A percentile compares a stretch with the other conserved stretches of the same genome.
Evolutionary conservation across 1,140 invertebrate genomes (phyloP).

Genomic region (Plodia interpunctella): DNA sequence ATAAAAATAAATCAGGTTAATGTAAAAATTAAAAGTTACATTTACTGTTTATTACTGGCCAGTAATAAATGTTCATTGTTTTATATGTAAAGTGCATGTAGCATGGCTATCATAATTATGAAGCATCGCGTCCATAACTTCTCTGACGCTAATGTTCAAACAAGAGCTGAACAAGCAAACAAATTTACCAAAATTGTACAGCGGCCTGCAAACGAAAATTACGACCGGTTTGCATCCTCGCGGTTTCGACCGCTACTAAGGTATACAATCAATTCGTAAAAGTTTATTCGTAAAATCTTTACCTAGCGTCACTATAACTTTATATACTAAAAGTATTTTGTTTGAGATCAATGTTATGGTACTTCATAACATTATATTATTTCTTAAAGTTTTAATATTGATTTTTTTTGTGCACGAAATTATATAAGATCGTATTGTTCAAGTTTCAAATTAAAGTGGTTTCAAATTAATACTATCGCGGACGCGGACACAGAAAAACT

Average conservation of each 20-base stretch:
- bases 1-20: conserved; percentile 6
- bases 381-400: too few relatives aligned
- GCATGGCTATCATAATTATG: conserved; percentile 28
- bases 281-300: too few relatives aligned
- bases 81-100: conserved; percentile 10
- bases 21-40: conserved; percentile 6
- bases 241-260: conserved; percentile 25
- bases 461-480: too few relatives aligned
- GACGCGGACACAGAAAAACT: too few relatives aligned
- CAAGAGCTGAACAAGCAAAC: conserved; percentile 59
- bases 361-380: too few relatives aligned
- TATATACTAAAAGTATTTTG: too few relatives aligned
- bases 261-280: too few relatives aligned
- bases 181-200: conserved; percentile 70
- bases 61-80: conserved; percentile 5
- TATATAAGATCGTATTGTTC: too few relatives aligned
- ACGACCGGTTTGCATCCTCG: conserved; percentile 53
- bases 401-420: too few relatives aligned
- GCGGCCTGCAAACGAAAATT: conserved; percentile 51
- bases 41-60: background rate
- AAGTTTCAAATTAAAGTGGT: too few relatives aligned
- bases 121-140: conserved; percentile 52
- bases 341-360: too few relatives aligned
- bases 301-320: too few relatives aligned
- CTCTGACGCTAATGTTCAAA: conserved; percentile 50